Percentiles rank a stretch among this genome's conserved stretches.
Conservation (phyloP, 2,888 invertebrate species). For the Euphydryas editha region DNA sequence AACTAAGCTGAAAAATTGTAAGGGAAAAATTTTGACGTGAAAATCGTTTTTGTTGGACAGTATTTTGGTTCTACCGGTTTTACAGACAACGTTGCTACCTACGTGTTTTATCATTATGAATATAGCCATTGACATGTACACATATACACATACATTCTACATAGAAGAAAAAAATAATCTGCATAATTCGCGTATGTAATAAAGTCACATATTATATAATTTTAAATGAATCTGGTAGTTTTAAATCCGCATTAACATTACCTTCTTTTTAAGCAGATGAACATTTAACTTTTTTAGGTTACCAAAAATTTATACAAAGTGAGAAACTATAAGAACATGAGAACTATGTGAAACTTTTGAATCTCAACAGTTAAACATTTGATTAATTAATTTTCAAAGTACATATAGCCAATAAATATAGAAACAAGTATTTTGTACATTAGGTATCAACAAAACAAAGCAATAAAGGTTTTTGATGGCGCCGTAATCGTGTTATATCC, state of each 20-base stretch:
- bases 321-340: too few species aligned
- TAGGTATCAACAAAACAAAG: constrained; percentile 27
- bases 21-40: constrained; percentile 40
- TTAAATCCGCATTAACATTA: too few species aligned
- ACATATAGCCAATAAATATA: constrained; percentile 19
- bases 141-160: too few species aligned
- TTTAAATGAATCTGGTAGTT: too few species aligned
- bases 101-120: constrained; percentile 12
- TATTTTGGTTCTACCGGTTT: constrained; percentile 24
- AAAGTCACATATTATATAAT: not conserved
- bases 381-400: not conserved
- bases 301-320: too few species aligned
- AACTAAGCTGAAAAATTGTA: constrained; percentile 46
- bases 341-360: too few species aligned
- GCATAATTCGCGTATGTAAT: not conserved
- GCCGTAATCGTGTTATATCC: constrained; percentile 31
- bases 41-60: constrained; percentile 35
- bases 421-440: constrained; percentile 25
- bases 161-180: not conserved
- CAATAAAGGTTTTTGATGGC: constrained; percentile 34
- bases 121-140: not conserved
- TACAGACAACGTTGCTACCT: constrained; percentile 3
- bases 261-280: too few species aligned
- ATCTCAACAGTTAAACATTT: too few species aligned
- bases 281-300: too few species aligned